Conservation (phyloP, 2,888 invertebrate genomes). For the Xylota sylvarum region DNA sequence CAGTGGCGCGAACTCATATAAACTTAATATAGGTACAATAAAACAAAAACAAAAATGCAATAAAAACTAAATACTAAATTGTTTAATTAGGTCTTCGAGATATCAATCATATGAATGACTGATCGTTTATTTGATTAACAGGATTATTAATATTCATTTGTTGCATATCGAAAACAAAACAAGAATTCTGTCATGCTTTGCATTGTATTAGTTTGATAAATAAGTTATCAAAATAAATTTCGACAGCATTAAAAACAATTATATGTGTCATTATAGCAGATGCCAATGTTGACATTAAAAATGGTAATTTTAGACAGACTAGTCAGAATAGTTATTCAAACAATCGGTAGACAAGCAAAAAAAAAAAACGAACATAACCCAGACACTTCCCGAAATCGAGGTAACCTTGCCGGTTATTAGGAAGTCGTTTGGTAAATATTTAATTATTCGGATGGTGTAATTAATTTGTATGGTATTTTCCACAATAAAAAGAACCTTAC, state of each 20-base stretch:
- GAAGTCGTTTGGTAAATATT: neutral
- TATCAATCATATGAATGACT: conserved; percentile 13
- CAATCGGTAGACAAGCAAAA: neutral
- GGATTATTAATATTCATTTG: neutral
- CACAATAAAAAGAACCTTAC: neutral
- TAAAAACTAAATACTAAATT: conserved; percentile 3
- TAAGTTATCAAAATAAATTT: conserved; percentile 1
- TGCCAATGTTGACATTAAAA: neutral
- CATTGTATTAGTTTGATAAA: neutral
- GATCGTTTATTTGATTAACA: conserved; percentile 1
- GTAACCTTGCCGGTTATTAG: conserved; percentile 1
- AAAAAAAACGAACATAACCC: neutral
- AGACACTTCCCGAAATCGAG: neutral
- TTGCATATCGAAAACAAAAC: neutral
- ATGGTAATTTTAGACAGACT: neutral
- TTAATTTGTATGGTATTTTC: neutral
- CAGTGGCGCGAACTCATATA: conserved; percentile 6
- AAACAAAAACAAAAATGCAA: conserved; percentile 2
- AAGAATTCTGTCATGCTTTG: neutral
- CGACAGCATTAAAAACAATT: neutral
- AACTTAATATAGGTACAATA: conserved; percentile 5
- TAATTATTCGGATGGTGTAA: neutral
- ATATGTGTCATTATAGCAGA: neutral
- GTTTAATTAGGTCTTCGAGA: conserved; percentile 16
- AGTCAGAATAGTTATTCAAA: neutral